These are phyloP conservation scores for Ditula angustiorana DNA, from an alignment of 2,888 invertebrate species.

Conservation along the genomic window DNA sequence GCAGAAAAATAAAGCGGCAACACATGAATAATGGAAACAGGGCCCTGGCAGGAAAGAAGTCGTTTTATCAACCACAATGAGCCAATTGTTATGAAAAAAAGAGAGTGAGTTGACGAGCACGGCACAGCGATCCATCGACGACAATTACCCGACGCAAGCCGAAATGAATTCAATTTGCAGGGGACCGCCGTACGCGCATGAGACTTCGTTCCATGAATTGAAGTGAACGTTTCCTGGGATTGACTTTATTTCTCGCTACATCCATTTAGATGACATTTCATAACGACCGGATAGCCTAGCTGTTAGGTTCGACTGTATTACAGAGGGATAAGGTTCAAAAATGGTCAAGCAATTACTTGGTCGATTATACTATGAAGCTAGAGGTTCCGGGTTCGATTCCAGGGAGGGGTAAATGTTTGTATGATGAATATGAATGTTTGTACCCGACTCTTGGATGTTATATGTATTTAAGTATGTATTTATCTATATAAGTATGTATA, in stretches of 20 bases:
- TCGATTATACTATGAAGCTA: no score
- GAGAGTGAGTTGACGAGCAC: slow-evolving; percentile 14
- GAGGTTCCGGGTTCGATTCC: no score
- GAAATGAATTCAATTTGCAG: slow-evolving; percentile 64
- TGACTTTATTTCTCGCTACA: neutral
- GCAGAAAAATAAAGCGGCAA: no score
- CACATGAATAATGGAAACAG: neutral
- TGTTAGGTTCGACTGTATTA: no score
- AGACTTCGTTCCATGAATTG: slow-evolving; percentile 20
- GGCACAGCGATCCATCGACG: slow-evolving; percentile 51
- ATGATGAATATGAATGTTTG: no score
- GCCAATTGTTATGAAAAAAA: slow-evolving; percentile 26
- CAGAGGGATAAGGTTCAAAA: no score
- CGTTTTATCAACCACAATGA: neutral
- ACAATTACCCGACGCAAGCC: slow-evolving; percentile 59
- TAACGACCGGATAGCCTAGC: no score
- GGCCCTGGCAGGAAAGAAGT: neutral
- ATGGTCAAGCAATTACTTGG: no score
- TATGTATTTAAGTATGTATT: no score
- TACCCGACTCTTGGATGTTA: no score
- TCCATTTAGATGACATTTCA: neutral
- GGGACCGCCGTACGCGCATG: slow-evolving; percentile 21
- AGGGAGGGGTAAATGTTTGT: no score
- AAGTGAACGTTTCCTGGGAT: neutral
- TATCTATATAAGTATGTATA: no score